Percentiles rank a stretch among this genome's conserved stretches.
These are phyloP conservation scores for Lutjanus erythropterus DNA, from an alignment of 2,113 vertebrate species.

Conservation along the genomic window DNA sequence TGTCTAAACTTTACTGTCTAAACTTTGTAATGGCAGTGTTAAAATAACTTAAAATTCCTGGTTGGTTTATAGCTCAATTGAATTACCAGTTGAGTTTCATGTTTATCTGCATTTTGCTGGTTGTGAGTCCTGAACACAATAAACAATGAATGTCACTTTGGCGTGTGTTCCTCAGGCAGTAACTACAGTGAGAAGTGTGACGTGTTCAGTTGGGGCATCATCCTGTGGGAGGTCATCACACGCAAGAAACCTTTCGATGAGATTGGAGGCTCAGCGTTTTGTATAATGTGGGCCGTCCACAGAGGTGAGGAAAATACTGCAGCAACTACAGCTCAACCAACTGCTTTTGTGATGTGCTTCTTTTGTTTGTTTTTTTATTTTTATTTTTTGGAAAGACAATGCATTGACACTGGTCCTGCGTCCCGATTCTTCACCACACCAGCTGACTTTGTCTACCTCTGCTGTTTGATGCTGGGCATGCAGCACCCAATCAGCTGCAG, in stretches of 20 bases:
- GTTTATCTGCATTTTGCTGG: no score
- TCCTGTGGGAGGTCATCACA: slow-evolving; percentile 98
- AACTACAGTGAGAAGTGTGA: slow-evolving; percentile 99
- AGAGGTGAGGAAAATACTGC: slow-evolving; percentile 85
- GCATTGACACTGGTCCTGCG: no score
- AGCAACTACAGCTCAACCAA: not conserved
- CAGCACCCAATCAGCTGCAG: not conserved
- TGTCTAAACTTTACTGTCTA: no score
- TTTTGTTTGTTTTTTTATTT: not conserved
- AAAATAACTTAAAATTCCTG: no score
- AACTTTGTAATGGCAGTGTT: no score
- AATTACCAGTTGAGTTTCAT: no score
- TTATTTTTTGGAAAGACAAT: no score
- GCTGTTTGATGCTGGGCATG: not conserved
- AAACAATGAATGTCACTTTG: not conserved
- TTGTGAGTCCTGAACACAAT: no score
- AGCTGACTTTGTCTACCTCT: not conserved
- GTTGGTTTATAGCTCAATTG: no score
- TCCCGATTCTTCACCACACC: not conserved
- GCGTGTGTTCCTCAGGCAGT: slow-evolving; percentile 85
- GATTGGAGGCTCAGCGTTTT: slow-evolving; percentile 96
- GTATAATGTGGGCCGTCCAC: slow-evolving; percentile 99
- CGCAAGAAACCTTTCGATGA: slow-evolving; percentile 98
- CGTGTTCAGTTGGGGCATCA: slow-evolving; percentile 98
- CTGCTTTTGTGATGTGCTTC: not conserved